Evolutionary conservation across 2,888 invertebrate genomes (phyloP), one percentile per base, ranked within the genome.

Genomic region (Cheilosia variabilis): DNA sequence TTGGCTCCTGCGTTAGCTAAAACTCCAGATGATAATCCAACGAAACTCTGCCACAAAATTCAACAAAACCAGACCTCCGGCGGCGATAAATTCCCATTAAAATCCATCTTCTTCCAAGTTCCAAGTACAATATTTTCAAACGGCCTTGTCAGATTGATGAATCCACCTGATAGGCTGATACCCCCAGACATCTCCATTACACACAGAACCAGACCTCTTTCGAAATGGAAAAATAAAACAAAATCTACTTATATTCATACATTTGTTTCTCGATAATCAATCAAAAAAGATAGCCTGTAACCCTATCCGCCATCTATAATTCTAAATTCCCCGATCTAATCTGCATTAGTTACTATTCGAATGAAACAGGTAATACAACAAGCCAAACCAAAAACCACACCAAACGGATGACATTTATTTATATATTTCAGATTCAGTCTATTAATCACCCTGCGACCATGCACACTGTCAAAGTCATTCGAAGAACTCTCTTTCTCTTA

Each of bases 351-450:
- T 57, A 53, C 66, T 37, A 78, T 13, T 17, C 27, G 27, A 47
- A 34, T n/a, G 43, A 68, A 79, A 65, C 58, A 68, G 43, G 24
- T 65, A 82, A 63, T 19, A 43, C 19, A 27, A 77, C 37, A 71
- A 60, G 63, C 41, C 31, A 68, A 41, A 53, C 52, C 19, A 65
- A 43, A 52, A 50, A 27, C 68, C 78, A 76, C 55, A 66, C 63
- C 77, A 45, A 73, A 13, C 17, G 72, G 52, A 55, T 78, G 82
- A 82, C 87, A 87, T 87, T 87, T 82, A 78, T 77, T 77, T 87
- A 82, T 82, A 87, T 69, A 82, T 82, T 87, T 82, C 77, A 78
- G 69, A 69, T 77, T 78, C 72, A 78, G 82, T 82, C 87, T 78
- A 87, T 87, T 87, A 87, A 87, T 87, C 87, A 87, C 87, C 69